A percentile compares a stretch with the other conserved stretches of the same genome.
phyloP scores from a whole-genome alignment of 2,888 invertebrate genomes.

The Tuta absoluta region DNA sequence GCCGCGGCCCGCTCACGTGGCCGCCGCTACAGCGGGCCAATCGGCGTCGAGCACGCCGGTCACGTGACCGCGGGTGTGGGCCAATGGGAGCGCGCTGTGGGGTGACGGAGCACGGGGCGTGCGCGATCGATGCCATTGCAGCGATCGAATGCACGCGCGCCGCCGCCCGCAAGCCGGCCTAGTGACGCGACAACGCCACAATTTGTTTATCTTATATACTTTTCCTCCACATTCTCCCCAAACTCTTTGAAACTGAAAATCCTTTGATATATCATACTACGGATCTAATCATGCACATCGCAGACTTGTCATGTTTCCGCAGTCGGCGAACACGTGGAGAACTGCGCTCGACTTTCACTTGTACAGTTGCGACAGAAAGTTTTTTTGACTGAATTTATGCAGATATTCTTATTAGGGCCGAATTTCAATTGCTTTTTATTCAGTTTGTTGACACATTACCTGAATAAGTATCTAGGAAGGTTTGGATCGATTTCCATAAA shows the following conservation, averaged over 20 bases:
- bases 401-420: neutral
- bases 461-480: neutral
- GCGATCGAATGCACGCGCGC: conserved; percentile 63
- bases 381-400: conserved; percentile 30
- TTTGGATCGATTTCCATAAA: conserved; percentile 7
- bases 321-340: conserved; percentile 46
- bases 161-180: conserved; percentile 42
- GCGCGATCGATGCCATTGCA: conserved; percentile 75
- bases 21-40: conserved; percentile 57
- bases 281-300: neutral
- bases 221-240: conserved; percentile 40
- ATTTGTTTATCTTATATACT: conserved; percentile 64
- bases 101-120: conserved; percentile 55
- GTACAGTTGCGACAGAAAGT: conserved; percentile 41
- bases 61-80: conserved; percentile 62
- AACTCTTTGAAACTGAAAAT: neutral
- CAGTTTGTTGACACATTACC: neutral
- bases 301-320: conserved; percentile 4
- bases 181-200: conserved; percentile 56
- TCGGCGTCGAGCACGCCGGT: conserved; percentile 49
- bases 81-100: conserved; percentile 53
- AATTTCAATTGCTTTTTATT: neutral
- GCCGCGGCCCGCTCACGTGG: conserved; percentile 71
- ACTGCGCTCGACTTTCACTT: conserved; percentile 63
- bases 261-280: neutral